Evolutionary conservation across 2,113 vertebrate genomes (phyloP), one percentile per base, ranked within the genome.

Genomic region (Helogale parvula): DNA sequence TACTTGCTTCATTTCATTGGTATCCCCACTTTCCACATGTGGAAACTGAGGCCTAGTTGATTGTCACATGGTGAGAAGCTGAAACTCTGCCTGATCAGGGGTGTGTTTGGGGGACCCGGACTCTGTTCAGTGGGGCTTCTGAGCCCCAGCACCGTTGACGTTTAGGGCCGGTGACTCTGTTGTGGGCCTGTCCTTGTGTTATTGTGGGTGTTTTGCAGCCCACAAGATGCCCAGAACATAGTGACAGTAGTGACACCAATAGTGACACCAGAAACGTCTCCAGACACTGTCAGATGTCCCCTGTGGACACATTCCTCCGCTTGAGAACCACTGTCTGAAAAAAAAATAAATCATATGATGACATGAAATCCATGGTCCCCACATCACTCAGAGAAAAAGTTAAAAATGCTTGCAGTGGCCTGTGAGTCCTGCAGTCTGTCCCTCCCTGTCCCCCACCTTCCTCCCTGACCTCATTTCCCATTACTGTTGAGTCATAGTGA

Each of bases 181-280:
- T 7, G 31, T 16, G 45, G 11, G 7, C 8, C 83, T 45, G 60
- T 25, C 60, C 47, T 25, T 60, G n/a, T 45, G 7, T 45, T 45
- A 10, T 19, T 35, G 60, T 25, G 6, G 47, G 3, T 16, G 11
- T n/a, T 45, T 2, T 31, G 72, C n/a, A 19, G 33, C 31, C 65
- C 7, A 29, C 1, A 0, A 63, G 72, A 19, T 41, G 5, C 10
- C 5, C 10, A 0, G 0, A 27, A 45, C 23, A 5, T 7, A 33
- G 57, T 60, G 57, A 21, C 57, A 23, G 57, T 60, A 50, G 17
- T 47, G n/a, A 1, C 1, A 25, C 54, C 19, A 31, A 35, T 9
- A 14, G 38, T 41, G 69, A 79, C 19, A 69, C 47, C 33, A 27
- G 19, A 68, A 11, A 69, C 31, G 29, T 63, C 60, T 93, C 52